These are phyloP conservation scores for Mormyrops boulengeri DNA, from an alignment of 2,797 vertebrate genomes.

Conservation along the genomic window DNA sequence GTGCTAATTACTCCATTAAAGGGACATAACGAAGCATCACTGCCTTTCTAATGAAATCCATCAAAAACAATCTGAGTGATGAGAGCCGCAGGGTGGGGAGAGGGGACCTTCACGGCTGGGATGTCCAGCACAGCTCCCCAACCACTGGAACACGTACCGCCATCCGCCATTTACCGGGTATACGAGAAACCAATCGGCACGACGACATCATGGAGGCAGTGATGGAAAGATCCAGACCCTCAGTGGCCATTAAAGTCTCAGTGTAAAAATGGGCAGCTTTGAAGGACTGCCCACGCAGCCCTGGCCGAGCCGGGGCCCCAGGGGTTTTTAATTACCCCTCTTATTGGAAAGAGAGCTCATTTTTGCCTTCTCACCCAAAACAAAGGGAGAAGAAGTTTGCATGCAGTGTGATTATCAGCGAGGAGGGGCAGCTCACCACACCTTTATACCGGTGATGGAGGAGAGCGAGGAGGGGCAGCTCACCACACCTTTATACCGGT, in stretches of 20 bases:
- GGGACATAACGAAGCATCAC: background rate
- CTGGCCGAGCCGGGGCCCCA: no score
- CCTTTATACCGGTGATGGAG: no score
- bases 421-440: no score
- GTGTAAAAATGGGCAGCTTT: background rate
- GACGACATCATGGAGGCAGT: background rate
- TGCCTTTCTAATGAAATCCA: conserved; percentile 10
- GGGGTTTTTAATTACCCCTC: background rate
- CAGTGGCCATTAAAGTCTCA: background rate
- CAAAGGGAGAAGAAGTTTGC: background rate
- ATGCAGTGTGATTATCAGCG: background rate
- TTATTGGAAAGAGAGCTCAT: background rate
- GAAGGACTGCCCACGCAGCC: background rate
- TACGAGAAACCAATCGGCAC: background rate
- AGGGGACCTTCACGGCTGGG: background rate
- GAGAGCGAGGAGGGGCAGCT: no score
- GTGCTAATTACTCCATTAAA: background rate
- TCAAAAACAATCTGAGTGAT: background rate
- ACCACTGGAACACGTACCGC: background rate
- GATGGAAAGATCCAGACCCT: background rate
- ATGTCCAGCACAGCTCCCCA: background rate
- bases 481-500: no score
- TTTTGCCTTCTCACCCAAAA: background rate
- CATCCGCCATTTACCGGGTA: background rate
- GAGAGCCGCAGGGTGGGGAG: background rate